phyloP scores from a whole-genome alignment of 30 jellyfish, hydroid and myxozoan genomes.

The Aurelia aurita region DNA sequence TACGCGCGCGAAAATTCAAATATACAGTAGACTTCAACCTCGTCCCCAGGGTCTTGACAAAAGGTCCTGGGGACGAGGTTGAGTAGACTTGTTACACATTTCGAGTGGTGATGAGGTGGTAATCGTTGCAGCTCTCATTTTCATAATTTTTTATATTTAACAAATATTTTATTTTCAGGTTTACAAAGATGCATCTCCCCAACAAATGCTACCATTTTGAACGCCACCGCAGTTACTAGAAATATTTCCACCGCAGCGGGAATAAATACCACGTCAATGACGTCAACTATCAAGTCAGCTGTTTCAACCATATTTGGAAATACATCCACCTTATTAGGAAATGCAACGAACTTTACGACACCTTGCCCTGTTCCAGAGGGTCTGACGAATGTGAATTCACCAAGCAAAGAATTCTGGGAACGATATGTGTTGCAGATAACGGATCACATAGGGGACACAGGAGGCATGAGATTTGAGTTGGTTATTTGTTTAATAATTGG shows the following conservation, averaged over 20 bases:
- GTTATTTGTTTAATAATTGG: conserved; percentile 78
- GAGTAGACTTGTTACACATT: too few species aligned
- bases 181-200: conserved; percentile 5
- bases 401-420: conserved; percentile 95
- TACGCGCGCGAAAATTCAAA: too few species aligned
- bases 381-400: conserved; percentile 50
- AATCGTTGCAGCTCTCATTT: too few species aligned
- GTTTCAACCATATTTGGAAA: not conserved
- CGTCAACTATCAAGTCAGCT: conserved; percentile 3
- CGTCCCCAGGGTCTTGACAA: too few species aligned
- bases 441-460: conserved; percentile 73
- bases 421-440: conserved; percentile 85
- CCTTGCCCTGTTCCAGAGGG: not conserved
- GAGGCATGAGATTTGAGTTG: conserved; percentile 78
- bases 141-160: too few species aligned
- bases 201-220: not conserved
- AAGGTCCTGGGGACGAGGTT: too few species aligned
- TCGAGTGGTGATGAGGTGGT: too few species aligned
- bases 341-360: not conserved
- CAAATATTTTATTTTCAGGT: not conserved
- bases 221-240: not conserved
- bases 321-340: not conserved
- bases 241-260: not conserved
- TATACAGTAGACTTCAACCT: too few species aligned
- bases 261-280: not conserved